Conservation (phyloP, 2,113 vertebrate species). For the Spea bombifrons region DNA sequence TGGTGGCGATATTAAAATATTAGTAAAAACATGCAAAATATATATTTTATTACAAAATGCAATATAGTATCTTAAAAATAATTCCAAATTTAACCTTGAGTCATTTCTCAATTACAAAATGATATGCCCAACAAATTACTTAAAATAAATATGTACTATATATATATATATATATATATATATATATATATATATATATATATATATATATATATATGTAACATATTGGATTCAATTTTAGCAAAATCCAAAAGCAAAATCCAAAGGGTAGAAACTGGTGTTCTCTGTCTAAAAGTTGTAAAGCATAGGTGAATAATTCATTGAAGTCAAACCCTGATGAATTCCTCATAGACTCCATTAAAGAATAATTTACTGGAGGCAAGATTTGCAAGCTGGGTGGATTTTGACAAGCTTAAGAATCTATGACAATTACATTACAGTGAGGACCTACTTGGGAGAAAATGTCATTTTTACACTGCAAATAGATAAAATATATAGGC, state of each 20-base stretch:
- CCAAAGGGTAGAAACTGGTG: background rate
- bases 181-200: no score
- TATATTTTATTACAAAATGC: no score
- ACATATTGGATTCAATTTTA: background rate
- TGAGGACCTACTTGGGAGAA: slow-evolving; percentile 25
- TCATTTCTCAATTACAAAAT: no score
- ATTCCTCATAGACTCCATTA: slow-evolving; percentile 28
- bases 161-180: background rate
- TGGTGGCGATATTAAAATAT: no score
- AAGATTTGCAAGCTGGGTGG: slow-evolving; percentile 24
- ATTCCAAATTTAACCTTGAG: no score
- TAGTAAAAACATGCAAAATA: no score
- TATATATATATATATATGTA: background rate
- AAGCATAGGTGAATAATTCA: slow-evolving; percentile 23
- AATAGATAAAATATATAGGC: slow-evolving; percentile 18
- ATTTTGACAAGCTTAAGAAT: slow-evolving; percentile 32
- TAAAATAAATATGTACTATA: no score
- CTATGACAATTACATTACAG: slow-evolving; percentile 41
- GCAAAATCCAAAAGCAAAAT: no score
- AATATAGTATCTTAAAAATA: no score
- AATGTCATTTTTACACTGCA: slow-evolving; percentile 12
- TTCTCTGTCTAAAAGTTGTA: slow-evolving; percentile 14
- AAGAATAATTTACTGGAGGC: slow-evolving; percentile 39
- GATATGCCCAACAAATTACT: no score
- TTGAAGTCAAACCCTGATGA: slow-evolving; percentile 19